These are phyloP conservation scores for Oegoconia quadripuncta DNA, from an alignment of 2,888 invertebrate species.

Conservation along the genomic window DNA sequence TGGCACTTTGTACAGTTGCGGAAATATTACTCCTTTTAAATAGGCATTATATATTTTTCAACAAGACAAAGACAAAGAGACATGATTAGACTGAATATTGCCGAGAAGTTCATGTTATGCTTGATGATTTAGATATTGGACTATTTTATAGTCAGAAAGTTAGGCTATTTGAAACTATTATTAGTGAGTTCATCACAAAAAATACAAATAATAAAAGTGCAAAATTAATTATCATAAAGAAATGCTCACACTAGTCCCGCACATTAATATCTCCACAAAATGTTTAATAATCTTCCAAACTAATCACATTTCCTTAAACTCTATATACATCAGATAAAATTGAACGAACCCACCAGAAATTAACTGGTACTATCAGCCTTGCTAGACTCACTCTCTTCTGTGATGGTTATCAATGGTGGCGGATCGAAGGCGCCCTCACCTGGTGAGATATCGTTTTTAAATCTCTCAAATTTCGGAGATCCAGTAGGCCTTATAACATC, in stretches of 20 bases:
- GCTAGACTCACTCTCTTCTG: slow-evolving; percentile 65
- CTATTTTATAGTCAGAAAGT: no score
- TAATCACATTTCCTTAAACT: slow-evolving; percentile 24
- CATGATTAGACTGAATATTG: no score
- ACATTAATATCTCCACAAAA: slow-evolving; percentile 16
- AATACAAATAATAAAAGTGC: not conserved
- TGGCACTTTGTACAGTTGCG: no score
- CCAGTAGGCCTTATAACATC: slow-evolving; percentile 71
- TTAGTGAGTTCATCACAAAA: no score
- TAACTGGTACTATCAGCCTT: slow-evolving; percentile 67
- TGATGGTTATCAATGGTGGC: slow-evolving; percentile 71
- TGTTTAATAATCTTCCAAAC: slow-evolving; percentile 18
- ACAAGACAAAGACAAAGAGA: no score
- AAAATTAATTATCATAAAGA: not conserved
- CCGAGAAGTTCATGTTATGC: no score
- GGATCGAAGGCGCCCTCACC: slow-evolving; percentile 48
- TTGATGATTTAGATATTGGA: no score
- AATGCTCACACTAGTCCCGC: slow-evolving; percentile 4
- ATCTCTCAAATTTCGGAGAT: slow-evolving; percentile 80
- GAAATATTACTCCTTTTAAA: no score
- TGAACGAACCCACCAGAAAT: slow-evolving; percentile 29
- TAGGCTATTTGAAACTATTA: no score
- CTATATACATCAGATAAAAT: slow-evolving; percentile 44
- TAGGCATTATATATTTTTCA: no score
- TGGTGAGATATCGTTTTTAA: slow-evolving; percentile 74